Percentiles rank a stretch among this genome's conserved stretches.
phyloP scores from a whole-genome alignment of 2,888 invertebrate species.

The Balanococcus diminutus region DNA sequence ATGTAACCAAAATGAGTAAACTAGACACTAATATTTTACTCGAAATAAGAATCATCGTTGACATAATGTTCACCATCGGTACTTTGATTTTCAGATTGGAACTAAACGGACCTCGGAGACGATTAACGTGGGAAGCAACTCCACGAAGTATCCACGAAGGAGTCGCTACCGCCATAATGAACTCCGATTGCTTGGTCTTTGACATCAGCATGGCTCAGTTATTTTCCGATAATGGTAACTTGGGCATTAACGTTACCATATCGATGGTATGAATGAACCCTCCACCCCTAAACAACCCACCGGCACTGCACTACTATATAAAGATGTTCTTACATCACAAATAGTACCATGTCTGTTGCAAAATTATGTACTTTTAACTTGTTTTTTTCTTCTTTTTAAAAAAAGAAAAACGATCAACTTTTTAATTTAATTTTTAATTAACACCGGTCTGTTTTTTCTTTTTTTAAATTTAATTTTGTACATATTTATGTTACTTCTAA shows the following conservation, averaged over 20 bases:
- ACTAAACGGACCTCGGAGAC: constrained; percentile 90
- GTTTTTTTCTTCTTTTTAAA: not conserved
- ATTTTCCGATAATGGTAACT: constrained; percentile 98
- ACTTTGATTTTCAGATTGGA: constrained; percentile 83
- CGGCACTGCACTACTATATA: not conserved
- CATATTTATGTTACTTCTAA: not conserved
- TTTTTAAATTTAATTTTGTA: not conserved
- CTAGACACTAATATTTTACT: no score
- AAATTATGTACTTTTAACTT: not conserved
- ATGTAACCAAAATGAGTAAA: no score
- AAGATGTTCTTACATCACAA: not conserved
- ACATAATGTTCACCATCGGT: no score
- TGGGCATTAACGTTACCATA: constrained; percentile 99
- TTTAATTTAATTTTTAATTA: constrained; percentile 26
- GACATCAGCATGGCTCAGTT: constrained; percentile 97
- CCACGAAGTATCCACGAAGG: constrained; percentile 99
- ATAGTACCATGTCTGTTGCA: not conserved
- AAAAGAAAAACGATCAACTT: not conserved
- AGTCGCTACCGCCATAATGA: constrained; percentile 94
- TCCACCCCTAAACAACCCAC: not conserved
- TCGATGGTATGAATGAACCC: constrained; percentile 65
- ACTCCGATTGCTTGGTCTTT: constrained; percentile 98
- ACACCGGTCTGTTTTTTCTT: not conserved
- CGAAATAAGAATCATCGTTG: no score
- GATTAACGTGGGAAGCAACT: constrained; percentile 99